These are phyloP conservation scores for Tragelaphus buxtoni DNA, from an alignment of 2,113 vertebrate genomes.

Conservation along the genomic window DNA sequence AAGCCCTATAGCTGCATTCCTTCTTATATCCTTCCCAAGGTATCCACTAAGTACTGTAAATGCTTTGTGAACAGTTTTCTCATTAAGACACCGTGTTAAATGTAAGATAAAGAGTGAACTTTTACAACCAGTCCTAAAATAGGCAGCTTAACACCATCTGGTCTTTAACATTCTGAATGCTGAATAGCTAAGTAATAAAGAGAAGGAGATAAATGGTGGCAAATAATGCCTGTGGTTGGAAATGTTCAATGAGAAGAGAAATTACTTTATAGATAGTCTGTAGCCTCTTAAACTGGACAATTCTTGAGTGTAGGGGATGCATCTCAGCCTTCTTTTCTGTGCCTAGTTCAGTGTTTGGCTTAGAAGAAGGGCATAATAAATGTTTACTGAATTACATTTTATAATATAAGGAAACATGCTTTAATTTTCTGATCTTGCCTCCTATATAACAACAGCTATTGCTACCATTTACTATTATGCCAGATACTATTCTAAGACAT, in stretches of 20 bases:
- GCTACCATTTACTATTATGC: neutral
- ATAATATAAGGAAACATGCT: neutral
- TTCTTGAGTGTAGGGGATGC: neutral
- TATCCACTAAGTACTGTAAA: slow-evolving; percentile 45
- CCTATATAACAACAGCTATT: neutral
- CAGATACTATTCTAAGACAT: neutral
- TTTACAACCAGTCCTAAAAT: slow-evolving; percentile 65
- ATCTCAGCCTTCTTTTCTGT: neutral
- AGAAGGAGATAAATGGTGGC: slow-evolving; percentile 45
- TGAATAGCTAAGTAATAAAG: slow-evolving; percentile 46
- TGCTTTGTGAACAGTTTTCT: slow-evolving; percentile 49
- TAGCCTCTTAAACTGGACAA: neutral
- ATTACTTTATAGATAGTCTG: neutral
- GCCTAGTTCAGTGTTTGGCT: neutral
- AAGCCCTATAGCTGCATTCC: neutral
- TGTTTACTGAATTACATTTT: neutral
- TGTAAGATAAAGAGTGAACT: slow-evolving; percentile 54
- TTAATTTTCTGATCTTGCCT: slow-evolving; percentile 21
- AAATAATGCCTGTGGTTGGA: slow-evolving; percentile 34
- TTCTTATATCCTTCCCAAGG: slow-evolving; percentile 34
- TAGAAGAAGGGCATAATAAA: neutral
- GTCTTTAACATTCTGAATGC: slow-evolving; percentile 52
- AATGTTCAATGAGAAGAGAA: slow-evolving; percentile 28
- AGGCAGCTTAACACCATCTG: slow-evolving; percentile 54
- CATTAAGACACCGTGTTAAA: slow-evolving; percentile 61